Conservation (phyloP, 1,140 invertebrate species). For the Tetranychus cinnabarinus region DNA sequence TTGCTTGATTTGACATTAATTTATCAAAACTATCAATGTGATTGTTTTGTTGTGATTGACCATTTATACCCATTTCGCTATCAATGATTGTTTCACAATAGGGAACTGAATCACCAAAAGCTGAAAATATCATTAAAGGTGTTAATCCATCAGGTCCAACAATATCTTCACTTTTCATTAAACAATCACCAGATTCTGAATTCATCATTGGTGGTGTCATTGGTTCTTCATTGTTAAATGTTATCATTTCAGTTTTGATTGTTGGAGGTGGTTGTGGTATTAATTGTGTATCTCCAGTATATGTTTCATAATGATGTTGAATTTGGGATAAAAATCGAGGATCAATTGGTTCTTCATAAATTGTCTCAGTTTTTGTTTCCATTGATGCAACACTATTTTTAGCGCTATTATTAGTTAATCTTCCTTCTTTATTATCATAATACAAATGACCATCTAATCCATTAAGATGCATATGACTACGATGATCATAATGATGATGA, state of each 20-base stretch:
- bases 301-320: constrained; percentile 64
- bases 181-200: not conserved
- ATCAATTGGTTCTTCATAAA: constrained; percentile 55
- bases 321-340: constrained; percentile 77
- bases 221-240: constrained; percentile 22
- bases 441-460: not conserved
- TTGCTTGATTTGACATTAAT: constrained; percentile 30
- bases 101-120: not conserved
- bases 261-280: constrained; percentile 30
- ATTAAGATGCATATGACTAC: not conserved
- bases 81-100: not conserved
- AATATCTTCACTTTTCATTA: constrained; percentile 44
- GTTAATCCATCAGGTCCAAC: constrained; percentile 72
- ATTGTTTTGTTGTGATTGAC: not conserved
- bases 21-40: not conserved
- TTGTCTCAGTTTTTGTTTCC: not conserved
- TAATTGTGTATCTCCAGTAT: constrained; percentile 44
- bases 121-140: constrained; percentile 72
- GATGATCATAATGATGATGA: no score
- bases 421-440: not conserved
- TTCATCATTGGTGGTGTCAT: constrained; percentile 36
- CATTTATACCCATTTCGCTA: no score
- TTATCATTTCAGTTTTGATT: not conserved
- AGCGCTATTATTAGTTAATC: not conserved
- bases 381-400: not conserved